A percentile compares a stretch with the other conserved stretches of the same genome.
phyloP scores from a whole-genome alignment of 1,140 invertebrate species.

The Magallana ariakensis region DNA sequence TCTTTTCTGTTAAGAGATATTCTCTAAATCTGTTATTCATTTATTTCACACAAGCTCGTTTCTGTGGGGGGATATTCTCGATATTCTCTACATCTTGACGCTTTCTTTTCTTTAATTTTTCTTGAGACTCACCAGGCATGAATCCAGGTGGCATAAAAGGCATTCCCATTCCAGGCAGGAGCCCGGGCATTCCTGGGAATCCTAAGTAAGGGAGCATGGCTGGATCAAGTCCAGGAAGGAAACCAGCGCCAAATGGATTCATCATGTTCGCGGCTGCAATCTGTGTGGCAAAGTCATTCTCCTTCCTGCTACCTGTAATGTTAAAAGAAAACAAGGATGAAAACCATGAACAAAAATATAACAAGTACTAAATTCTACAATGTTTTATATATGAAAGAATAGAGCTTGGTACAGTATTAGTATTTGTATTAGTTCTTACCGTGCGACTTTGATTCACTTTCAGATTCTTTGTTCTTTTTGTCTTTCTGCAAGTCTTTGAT shows the following conservation, averaged over 20 bases:
- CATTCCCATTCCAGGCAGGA: constrained; percentile 77
- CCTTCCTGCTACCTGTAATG: constrained; percentile 36
- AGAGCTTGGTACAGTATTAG: too few species aligned
- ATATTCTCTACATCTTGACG: not conserved
- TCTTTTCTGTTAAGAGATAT: not conserved
- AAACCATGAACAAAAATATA: too few species aligned
- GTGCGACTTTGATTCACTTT: constrained; percentile 30
- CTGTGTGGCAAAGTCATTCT: constrained; percentile 45
- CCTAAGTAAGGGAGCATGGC: constrained; percentile 79
- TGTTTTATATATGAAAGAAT: too few species aligned
- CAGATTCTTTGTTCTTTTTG: constrained; percentile 46
- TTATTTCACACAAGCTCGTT: not conserved
- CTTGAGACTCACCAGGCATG: constrained; percentile 74
- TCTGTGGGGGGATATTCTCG: not conserved
- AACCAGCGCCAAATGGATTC: constrained; percentile 72
- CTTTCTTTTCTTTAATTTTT: constrained; percentile 15
- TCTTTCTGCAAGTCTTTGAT: constrained; percentile 41
- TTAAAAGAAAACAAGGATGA: not conserved
- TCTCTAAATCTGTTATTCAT: not conserved
- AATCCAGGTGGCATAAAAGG: constrained; percentile 78
- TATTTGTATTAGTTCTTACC: not conserved
- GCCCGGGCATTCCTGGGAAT: constrained; percentile 75
- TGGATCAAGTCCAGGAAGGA: constrained; percentile 76
- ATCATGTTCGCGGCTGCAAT: constrained; percentile 64
- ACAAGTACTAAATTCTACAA: too few species aligned